Conservation (phyloP, 2,888 invertebrate genomes). For the Deroplatys truncata region DNA sequence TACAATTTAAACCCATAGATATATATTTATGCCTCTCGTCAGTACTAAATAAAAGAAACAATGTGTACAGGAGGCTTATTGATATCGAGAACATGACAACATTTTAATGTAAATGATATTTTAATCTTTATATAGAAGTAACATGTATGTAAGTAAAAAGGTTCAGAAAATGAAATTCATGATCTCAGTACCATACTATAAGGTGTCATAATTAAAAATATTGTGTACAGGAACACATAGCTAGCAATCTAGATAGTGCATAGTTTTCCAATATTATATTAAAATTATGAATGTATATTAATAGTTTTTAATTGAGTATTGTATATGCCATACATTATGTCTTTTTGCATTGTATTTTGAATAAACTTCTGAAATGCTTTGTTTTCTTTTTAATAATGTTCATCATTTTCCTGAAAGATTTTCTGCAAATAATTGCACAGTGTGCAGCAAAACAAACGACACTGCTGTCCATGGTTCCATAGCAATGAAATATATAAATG, state of each 20-base stretch:
- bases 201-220: background rate
- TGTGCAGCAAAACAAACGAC: too few species aligned
- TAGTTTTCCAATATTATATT: conserved; percentile 16
- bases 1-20: conserved; percentile 9
- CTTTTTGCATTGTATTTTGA: conserved; percentile 34
- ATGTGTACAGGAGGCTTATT: background rate
- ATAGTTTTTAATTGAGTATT: conserved; percentile 25
- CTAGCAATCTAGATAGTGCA: conserved; percentile 9
- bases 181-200: conserved; percentile 17
- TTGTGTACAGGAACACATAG: conserved; percentile 8
- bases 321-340: conserved; percentile 30
- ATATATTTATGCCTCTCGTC: background rate
- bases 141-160: background rate
- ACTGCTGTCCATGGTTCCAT: too few species aligned
- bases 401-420: background rate
- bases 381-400: conserved; percentile 18
- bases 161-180: conserved; percentile 1
- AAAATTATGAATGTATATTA: conserved; percentile 18
- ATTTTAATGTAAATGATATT: conserved; percentile 3
- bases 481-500: too few species aligned
- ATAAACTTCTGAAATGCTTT: conserved; percentile 31
- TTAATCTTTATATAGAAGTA: background rate
- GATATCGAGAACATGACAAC: background rate
- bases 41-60: background rate
- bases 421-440: background rate